These are phyloP conservation scores for Girardinus metallicus DNA, from an alignment of 2,797 vertebrate genomes.

Conservation along the genomic window DNA sequence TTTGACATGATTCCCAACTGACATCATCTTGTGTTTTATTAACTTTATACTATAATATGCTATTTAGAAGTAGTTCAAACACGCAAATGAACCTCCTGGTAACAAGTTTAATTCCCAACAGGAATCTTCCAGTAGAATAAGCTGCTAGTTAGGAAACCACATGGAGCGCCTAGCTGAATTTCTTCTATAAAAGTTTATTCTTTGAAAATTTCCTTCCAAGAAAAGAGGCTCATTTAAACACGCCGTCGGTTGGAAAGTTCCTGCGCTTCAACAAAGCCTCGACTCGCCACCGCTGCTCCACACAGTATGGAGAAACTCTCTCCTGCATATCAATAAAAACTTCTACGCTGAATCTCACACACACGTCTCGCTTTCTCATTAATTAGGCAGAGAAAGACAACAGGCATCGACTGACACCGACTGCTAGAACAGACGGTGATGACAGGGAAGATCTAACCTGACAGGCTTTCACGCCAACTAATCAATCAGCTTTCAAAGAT, in stretches of 20 bases:
- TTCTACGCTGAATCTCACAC: not conserved
- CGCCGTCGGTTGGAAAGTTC: not conserved
- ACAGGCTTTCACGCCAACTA: not conserved
- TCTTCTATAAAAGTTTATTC: not conserved
- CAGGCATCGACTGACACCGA: not conserved
- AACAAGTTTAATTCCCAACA: too few species aligned
- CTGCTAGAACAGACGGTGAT: slow-evolving; percentile 2
- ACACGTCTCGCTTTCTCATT: slow-evolving; percentile 3
- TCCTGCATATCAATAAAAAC: slow-evolving; percentile 11
- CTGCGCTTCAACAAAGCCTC: not conserved
- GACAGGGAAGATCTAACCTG: not conserved
- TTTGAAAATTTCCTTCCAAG: not conserved
- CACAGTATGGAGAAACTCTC: not conserved
- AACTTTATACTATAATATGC: too few species aligned
- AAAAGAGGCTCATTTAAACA: not conserved
- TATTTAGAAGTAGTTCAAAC: too few species aligned
- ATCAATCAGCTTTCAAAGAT: slow-evolving; percentile 6
- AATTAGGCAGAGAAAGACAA: slow-evolving; percentile 2
- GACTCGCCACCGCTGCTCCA: not conserved
- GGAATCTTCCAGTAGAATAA: not conserved
- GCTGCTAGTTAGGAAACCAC: not conserved
- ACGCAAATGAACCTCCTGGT: too few species aligned
- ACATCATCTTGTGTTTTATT: too few species aligned
- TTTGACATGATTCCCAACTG: too few species aligned
- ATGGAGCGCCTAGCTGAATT: not conserved